phyloP scores from a whole-genome alignment of 1,140 invertebrate species.

The Nebria ingens region DNA sequence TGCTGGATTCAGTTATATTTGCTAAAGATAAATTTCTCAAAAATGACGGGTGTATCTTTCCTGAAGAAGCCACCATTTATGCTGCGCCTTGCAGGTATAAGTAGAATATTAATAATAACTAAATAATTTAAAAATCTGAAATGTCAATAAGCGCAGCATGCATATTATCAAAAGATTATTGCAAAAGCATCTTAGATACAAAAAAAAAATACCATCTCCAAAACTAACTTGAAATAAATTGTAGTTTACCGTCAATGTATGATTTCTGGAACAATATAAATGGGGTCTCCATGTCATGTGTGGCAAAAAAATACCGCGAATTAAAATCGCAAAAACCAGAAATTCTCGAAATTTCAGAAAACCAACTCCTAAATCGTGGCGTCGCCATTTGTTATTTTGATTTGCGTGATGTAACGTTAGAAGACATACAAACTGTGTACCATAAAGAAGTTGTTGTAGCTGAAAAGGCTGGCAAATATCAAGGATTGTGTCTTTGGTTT shows the following conservation, averaged over 20 bases:
- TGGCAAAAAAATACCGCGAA: slow-evolving; percentile 39
- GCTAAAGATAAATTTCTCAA: slow-evolving; percentile 89
- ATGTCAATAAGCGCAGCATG: too few species aligned
- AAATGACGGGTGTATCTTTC: slow-evolving; percentile 58
- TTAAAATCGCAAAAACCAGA: slow-evolving; percentile 38
- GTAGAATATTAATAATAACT: background rate
- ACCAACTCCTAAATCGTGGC: slow-evolving; percentile 43
- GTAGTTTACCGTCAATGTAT: slow-evolving; percentile 50
- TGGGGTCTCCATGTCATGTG: slow-evolving; percentile 44
- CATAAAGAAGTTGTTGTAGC: slow-evolving; percentile 38
- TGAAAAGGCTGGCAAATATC: slow-evolving; percentile 49
- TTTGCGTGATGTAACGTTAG: slow-evolving; percentile 38
- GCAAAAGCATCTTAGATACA: background rate
- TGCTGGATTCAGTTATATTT: slow-evolving; percentile 85
- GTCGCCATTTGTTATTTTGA: slow-evolving; percentile 47
- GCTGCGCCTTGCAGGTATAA: slow-evolving; percentile 52
- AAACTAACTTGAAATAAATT: slow-evolving; percentile 14
- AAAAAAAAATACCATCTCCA: background rate
- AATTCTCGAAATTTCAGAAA: slow-evolving; percentile 35
- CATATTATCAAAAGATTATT: background rate
- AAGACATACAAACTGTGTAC: slow-evolving; percentile 38
- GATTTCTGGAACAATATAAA: slow-evolving; percentile 46
- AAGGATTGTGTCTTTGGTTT: slow-evolving; percentile 63
- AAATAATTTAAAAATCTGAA: background rate
- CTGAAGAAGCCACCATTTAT: slow-evolving; percentile 47